Evolutionary conservation across 2,113 vertebrate species (phyloP).

Genomic region (Cinclus mexicanus): DNA sequence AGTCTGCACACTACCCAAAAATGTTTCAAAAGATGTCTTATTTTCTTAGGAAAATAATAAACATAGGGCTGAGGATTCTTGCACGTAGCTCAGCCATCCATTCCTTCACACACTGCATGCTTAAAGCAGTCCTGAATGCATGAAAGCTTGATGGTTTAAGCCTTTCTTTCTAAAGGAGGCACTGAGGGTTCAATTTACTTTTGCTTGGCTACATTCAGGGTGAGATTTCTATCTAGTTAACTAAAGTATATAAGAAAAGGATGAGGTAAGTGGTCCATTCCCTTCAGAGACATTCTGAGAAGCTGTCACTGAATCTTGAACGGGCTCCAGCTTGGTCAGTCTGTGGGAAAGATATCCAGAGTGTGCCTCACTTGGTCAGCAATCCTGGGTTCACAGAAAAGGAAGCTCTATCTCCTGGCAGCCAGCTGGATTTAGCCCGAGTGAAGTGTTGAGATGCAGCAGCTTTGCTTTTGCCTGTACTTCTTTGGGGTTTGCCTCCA

Average conservation of each 20-base stretch:
- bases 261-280: neutral
- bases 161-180: neutral
- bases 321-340: neutral
- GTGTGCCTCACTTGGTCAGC: neutral
- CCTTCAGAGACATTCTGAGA: neutral
- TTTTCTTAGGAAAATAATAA: neutral
- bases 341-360: neutral
- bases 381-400: neutral
- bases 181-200: neutral
- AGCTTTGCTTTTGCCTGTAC: neutral
- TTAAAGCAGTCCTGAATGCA: neutral
- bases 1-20: neutral
- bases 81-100: neutral
- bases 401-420: neutral
- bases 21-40: neutral
- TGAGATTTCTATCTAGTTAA: neutral
- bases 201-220: neutral
- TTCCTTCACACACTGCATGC: neutral
- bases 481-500: neutral
- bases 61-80: neutral
- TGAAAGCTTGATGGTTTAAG: neutral
- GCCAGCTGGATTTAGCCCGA: neutral
- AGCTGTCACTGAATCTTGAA: neutral
- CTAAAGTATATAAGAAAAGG: neutral
- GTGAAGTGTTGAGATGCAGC: neutral